These are phyloP conservation scores for Buathra laborator DNA, from an alignment of 2,888 invertebrate genomes.

Conservation along the genomic window DNA sequence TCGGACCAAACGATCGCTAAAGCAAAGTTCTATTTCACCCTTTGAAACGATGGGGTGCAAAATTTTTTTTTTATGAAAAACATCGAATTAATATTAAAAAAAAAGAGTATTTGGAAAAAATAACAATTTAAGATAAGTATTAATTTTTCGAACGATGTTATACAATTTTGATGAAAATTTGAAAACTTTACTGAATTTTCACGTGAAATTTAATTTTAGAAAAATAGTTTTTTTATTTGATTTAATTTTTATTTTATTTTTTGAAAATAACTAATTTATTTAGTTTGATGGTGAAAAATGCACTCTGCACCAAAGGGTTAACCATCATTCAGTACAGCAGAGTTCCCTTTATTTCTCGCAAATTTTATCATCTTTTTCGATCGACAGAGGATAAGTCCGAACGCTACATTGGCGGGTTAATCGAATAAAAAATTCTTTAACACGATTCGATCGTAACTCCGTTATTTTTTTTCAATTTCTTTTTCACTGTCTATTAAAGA, in stretches of 20 bases:
- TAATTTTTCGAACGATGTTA: neutral
- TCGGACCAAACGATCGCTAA: slow-evolving; percentile 1
- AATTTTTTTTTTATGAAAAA: no score
- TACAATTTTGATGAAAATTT: neutral
- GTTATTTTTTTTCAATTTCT: neutral
- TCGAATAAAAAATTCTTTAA: neutral
- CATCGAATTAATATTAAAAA: no score
- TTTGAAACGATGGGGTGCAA: neutral
- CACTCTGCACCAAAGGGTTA: neutral
- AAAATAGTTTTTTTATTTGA: no score
- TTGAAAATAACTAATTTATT: no score
- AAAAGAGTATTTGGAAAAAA: neutral
- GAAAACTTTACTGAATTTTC: neutral
- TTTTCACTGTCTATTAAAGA: neutral
- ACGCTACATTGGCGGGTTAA: neutral
- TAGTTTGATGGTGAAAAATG: neutral
- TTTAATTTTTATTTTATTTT: no score
- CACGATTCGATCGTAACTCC: neutral
- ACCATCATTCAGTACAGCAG: neutral
- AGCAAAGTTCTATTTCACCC: neutral
- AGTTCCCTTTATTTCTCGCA: neutral
- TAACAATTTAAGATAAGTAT: neutral
- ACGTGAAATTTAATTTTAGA: neutral
- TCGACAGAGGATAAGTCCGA: neutral
- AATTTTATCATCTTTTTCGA: neutral